Base-by-base conservation (phyloP, 2,888 invertebrate species). In the Miltochrista miniata region DNA sequence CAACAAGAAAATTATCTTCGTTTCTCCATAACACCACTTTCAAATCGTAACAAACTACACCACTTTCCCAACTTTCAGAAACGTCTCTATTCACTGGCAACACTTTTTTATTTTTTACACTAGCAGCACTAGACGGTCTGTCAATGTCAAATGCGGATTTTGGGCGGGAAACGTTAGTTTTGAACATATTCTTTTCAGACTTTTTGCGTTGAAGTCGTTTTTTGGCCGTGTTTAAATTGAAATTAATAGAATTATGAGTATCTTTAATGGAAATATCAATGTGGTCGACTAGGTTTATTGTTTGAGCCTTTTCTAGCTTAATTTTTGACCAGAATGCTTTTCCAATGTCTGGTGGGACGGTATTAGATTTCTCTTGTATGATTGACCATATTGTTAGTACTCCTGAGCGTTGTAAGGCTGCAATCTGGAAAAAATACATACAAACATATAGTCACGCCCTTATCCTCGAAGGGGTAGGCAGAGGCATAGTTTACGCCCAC, bases 241-340 rank as follows among this genome's bases (percentile, higher is more conserved):
- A 90, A 45, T 62, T 15, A 51, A 31, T 24, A 35, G 40, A 59
- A 4, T 47, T 61, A 51, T 59, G 45, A 41, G 10, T 0, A 24
- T 70, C 51, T 15, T 64, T 64, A 34, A 60, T 36, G 1, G 76
- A 56, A 1, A 62, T 34, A 36, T 81, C 78, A 15, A 86, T 65
- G 45, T 84, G 64, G 2, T 88, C 76, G 9, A 66, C 44, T 34
- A 92, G 52, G 31, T 72, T 55, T 30, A 90, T 79, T 0, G 71
- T 79, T 70, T 88, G 85, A 1, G 58, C 68, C 55, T 74, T 83
- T 56, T 88, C 85, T 7, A 90, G 58, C 48, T 75, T 85, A 50
- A 87, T 74, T 78, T 78, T 87, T 0, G 91, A 89, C 81, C 87
- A 86, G 51, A 72, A 87, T 0, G 90, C 85, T 65, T 84, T 87